Evolutionary conservation across 2,888 invertebrate genomes (phyloP), one percentile per base, ranked within the genome.

Genomic region (Dioctria rufipes): DNA sequence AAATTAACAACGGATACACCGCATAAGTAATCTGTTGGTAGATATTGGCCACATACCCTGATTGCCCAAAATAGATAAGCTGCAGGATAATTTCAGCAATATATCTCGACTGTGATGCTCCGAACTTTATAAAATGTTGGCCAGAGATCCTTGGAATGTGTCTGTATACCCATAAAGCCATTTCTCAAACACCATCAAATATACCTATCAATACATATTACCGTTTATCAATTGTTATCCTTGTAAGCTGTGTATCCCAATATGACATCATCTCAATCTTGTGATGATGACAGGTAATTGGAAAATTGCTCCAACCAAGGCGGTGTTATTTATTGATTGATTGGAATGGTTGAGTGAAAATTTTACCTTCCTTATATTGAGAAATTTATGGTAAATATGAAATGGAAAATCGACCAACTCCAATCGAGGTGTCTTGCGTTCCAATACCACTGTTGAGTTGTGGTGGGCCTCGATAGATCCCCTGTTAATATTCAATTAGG

Each of bases 251-350:
- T 8, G 60, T 60, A 43, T 43, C 61, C 46, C 75, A 75, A 75
- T 75, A 75, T 75, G 75, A 60, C 75, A 75, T 75, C 75, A 61
- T 75, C 75, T 75, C 61, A 58, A 60, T 61, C 75, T 75, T 75
- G 75, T 46, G 60, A 42, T 75, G 71, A 73, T 60, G 81, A 80
- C 81, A 81, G 80, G 81, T 81, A 81, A 81, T 81, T 81, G 81
- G 80, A 75, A 81, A 81, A 81, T 81, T 79, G 80, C 67, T 75
- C 80, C 73, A 67, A 79, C 80, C 80, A 71, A 61, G 65, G 67
- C 39, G 80, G 75, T 80, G 81, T 81, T 78, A 49, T 75, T 81
- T 67, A 80, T 75, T 81, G 75, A 81, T 81, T 80, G 79, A 81
- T 80, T 81, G 78, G 51, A 65, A 80, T 66, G 65, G 77, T 37